phyloP scores from a whole-genome alignment of 30 jellyfish, hydroid and myxozoan genomes.

The Chrysaora quinquecirrha region DNA sequence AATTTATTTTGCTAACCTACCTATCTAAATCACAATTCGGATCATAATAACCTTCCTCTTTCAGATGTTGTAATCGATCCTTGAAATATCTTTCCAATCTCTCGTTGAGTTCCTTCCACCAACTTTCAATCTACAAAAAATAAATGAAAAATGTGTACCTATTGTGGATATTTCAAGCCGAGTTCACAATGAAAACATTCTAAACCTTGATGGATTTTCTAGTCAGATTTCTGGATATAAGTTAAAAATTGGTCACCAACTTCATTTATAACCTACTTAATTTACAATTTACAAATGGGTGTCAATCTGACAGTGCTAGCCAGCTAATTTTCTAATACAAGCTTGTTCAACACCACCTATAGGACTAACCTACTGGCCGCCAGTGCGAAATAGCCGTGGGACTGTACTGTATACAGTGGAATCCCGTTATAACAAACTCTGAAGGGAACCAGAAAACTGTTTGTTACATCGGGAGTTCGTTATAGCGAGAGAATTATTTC shows the following conservation, averaged over 20 bases:
- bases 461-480: no score
- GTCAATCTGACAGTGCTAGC: not conserved
- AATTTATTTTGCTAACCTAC: not conserved
- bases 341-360: not conserved
- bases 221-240: not conserved
- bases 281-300: not conserved
- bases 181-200: not conserved
- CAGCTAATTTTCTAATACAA: not conserved
- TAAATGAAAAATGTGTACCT: not conserved
- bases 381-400: no score
- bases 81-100: slow-evolving; percentile 30
- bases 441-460: no score
- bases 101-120: slow-evolving; percentile 43
- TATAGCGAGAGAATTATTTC: no score
- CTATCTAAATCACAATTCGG: slow-evolving; percentile 6
- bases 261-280: not conserved
- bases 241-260: not conserved
- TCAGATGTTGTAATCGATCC: not conserved
- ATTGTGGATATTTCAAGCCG: slow-evolving; percentile 2
- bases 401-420: no score
- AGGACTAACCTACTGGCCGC: slow-evolving; percentile 1
- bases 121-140: slow-evolving; percentile 20
- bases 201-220: not conserved
- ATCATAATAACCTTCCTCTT: slow-evolving; percentile 33
- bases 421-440: no score